Evolutionary conservation across 2,888 invertebrate genomes (phyloP).

Genomic region (Hypolimnas misippus): DNA sequence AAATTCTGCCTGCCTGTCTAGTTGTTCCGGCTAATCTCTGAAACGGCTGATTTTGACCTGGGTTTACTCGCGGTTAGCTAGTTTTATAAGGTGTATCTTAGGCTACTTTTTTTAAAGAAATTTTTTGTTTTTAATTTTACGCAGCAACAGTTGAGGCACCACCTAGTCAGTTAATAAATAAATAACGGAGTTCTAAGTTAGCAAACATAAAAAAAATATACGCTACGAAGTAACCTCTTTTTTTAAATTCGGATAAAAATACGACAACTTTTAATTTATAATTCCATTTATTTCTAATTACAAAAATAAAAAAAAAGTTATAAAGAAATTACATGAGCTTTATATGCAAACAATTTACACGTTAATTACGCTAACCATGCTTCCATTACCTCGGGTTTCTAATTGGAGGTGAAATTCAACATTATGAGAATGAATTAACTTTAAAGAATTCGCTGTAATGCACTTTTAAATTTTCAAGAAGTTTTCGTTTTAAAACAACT

Average conservation of each 20-base stretch:
- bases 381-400: background rate
- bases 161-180: too few relatives aligned
- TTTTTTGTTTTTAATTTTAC: too few relatives aligned
- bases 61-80: too few relatives aligned
- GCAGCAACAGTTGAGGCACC: too few relatives aligned
- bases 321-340: background rate
- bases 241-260: too few relatives aligned
- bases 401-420: slow-evolving; percentile 10
- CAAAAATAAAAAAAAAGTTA: background rate
- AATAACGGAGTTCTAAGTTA: too few relatives aligned
- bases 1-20: too few relatives aligned
- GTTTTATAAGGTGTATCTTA: too few relatives aligned
- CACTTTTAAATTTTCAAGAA: slow-evolving; percentile 29
- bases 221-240: too few relatives aligned
- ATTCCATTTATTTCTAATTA: background rate
- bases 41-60: too few relatives aligned
- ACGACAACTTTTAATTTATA: background rate
- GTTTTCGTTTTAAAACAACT: slow-evolving; percentile 18
- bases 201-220: background rate
- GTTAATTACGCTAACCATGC: background rate
- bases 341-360: slow-evolving; percentile 1
- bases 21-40: too few relatives aligned
- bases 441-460: slow-evolving; percentile 30
- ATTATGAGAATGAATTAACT: slow-evolving; percentile 32
- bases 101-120: too few relatives aligned